These are phyloP conservation scores for Prietella phreatophila DNA, from an alignment of 2,113 vertebrate species.

Conservation along the genomic window DNA sequence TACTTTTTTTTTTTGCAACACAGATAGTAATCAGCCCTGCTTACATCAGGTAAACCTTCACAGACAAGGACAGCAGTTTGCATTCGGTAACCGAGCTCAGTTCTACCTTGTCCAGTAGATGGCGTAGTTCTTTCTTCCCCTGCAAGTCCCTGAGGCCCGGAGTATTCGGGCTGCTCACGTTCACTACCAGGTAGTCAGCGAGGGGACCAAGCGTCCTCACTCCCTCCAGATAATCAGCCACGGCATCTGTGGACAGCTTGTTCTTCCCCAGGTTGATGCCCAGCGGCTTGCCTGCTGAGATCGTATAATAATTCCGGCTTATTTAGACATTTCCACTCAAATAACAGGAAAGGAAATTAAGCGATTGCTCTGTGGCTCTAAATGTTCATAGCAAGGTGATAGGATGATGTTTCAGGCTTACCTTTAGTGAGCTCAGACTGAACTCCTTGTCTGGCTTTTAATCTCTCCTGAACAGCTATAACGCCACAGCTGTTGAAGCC, in stretches of 20 bases:
- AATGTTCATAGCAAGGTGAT: neutral
- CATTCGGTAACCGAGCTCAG: neutral
- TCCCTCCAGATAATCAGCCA: constrained; percentile 82
- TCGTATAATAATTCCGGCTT: neutral
- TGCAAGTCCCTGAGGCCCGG: constrained; percentile 86
- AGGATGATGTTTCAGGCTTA: constrained; percentile 50
- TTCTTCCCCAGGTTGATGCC: constrained; percentile 97
- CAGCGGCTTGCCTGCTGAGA: constrained; percentile 83
- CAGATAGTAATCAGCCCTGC: neutral
- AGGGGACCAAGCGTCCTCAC: constrained; percentile 82
- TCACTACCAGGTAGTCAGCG: constrained; percentile 95
- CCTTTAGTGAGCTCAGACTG: constrained; percentile 79
- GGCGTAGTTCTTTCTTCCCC: constrained; percentile 78
- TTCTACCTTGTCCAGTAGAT: constrained; percentile 81
- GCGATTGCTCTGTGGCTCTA: neutral
- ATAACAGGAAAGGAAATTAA: neutral
- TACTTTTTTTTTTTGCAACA: neutral
- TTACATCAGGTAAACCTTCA: neutral
- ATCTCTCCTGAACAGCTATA: constrained; percentile 71
- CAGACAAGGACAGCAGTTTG: neutral
- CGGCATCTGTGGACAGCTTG: constrained; percentile 82
- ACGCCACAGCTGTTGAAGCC: constrained; percentile 95
- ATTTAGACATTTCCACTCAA: neutral
- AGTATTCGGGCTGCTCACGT: constrained; percentile 95
- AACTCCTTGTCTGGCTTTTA: constrained; percentile 72